Evolutionary conservation across 30 jellyfish, hydroid and myxozoan genomes (phyloP), one percentile per base, ranked within the genome.

Genomic region (Nemopilema nomurai): DNA sequence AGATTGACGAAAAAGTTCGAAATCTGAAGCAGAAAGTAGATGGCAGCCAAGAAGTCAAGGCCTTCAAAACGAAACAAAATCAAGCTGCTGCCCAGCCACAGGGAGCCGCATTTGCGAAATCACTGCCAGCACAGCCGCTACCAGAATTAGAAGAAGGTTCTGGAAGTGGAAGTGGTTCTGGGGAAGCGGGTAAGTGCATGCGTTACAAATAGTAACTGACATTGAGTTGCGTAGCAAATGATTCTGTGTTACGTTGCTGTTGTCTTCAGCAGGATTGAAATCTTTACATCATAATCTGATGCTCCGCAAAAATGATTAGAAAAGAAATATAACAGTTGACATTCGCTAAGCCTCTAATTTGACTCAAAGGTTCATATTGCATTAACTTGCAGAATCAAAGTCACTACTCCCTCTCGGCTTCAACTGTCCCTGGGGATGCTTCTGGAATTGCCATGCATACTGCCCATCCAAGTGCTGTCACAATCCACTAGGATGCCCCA

Each of bases 381-480:
- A 25, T 22, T 62, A 28, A 6, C 18, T 77, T 18, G 19, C 76
- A 77, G 85, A 70, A 71, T 78, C 96, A 8, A 79, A 79, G 49
- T 73, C 96, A 41, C 68, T 52, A 27, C 69, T 84, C 49, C 96
- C 96, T 21, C 83, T 78, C 24, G 97, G 93, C 3, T 87, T 95
- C 73, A 89, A 88, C 52, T 95, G 99, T 81, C 99, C 99, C 57
- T 95, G 99, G 99, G 97, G 90, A 7, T 95, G 99, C 80, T 84
- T 87, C 79, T 95, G 97, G 98, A 87, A 85, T 4, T 95, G 99
- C 65, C 96, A 90, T 75, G 86, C 97, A 30, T 95, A 95, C 82
- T 95, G 99, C 49, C 99, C 99, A 41, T 22, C 90, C 76, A 91
- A 86, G 62, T 95, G 99, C 89, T 95, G 99, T 86, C 83, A 95